These are phyloP conservation scores for Cephalopterus ornatus DNA, from an alignment of 2,113 vertebrate species.

Conservation along the genomic window DNA sequence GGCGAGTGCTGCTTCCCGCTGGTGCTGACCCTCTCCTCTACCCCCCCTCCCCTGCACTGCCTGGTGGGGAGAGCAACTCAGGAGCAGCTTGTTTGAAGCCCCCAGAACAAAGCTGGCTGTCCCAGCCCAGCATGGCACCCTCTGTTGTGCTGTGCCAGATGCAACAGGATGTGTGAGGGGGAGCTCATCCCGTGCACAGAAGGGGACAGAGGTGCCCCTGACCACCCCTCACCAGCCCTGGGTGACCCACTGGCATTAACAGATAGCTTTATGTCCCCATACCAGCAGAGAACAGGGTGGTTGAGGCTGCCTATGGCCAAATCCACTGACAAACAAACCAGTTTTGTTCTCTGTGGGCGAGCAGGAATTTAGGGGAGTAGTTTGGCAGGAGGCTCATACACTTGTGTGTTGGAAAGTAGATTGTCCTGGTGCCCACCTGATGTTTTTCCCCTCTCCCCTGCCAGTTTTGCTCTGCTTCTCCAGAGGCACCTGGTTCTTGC, in stretches of 20 bases:
- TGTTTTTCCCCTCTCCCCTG: neutral
- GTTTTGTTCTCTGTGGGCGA: neutral
- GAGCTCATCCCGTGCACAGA: neutral
- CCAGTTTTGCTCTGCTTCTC: neutral
- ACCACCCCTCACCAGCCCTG: neutral
- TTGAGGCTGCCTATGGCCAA: fast-evolving
- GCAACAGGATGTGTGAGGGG: neutral
- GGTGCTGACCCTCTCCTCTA: neutral
- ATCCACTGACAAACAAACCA: neutral
- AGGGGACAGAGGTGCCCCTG: neutral
- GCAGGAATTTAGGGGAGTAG: neutral
- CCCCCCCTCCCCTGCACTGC: neutral
- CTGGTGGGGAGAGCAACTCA: neutral
- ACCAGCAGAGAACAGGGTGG: fast-evolving
- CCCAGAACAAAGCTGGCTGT: neutral
- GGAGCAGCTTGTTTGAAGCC: neutral
- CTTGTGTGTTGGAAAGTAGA: neutral
- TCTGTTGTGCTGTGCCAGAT: neutral
- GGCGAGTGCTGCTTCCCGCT: fast-evolving
- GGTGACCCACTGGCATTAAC: fast-evolving
- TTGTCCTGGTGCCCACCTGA: neutral
- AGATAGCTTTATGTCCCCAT: neutral
- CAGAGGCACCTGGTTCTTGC: neutral
- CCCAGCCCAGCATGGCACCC: neutral
- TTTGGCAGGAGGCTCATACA: neutral